A percentile compares a stretch with the other conserved stretches of the same genome.
phyloP scores from a whole-genome alignment of 2,888 invertebrate genomes.

The Antheraea assamensis region DNA sequence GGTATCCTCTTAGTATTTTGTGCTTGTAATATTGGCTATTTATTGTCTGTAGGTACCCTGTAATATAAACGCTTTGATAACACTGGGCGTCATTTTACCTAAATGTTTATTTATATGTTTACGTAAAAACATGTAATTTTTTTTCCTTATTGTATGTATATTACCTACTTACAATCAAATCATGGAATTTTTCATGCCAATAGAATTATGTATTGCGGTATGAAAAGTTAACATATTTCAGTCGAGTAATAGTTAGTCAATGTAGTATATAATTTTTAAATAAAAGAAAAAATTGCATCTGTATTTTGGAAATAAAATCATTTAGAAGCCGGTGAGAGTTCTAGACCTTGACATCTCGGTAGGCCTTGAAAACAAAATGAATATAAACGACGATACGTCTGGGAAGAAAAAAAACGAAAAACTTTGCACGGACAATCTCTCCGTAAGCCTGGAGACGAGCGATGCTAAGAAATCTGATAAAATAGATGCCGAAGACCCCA shows the following conservation, averaged over 20 bases:
- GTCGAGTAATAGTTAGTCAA: background rate
- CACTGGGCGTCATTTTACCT: constrained; percentile 2
- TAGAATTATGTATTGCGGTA: background rate
- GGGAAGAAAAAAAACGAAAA: constrained; percentile 63
- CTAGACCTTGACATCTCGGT: constrained; percentile 37
- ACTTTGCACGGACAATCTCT: constrained; percentile 48
- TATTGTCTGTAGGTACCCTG: too few relatives aligned
- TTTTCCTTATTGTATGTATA: background rate
- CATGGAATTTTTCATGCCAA: background rate
- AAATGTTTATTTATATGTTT: background rate
- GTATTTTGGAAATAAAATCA: background rate
- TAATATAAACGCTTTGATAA: background rate
- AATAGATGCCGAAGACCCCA: constrained; percentile 65
- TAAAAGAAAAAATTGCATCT: background rate
- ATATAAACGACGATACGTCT: constrained; percentile 56
- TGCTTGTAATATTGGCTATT: too few relatives aligned
- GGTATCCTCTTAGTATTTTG: too few relatives aligned
- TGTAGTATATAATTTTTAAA: background rate
- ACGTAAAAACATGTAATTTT: background rate
- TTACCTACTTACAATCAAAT: background rate
- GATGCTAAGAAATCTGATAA: constrained; percentile 59
- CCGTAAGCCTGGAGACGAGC: constrained; percentile 52
- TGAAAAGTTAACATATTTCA: background rate
- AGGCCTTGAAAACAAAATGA: constrained; percentile 67
- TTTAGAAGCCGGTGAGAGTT: constrained; percentile 28